Evolutionary conservation across 1,140 invertebrate genomes (phyloP), one percentile per base, ranked within the genome.

Genomic region (Marisa cornuarietis): DNA sequence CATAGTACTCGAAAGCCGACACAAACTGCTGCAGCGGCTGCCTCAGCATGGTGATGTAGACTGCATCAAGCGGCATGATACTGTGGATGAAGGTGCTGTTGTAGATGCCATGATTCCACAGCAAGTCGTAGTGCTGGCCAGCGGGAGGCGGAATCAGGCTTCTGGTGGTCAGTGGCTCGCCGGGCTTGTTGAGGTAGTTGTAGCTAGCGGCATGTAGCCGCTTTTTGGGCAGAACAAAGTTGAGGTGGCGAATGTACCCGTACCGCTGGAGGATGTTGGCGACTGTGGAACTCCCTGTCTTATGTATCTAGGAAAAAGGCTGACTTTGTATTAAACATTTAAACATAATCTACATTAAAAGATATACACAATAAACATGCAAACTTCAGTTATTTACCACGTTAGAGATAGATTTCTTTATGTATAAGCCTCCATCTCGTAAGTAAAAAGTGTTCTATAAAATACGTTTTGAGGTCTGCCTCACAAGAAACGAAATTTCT

Each of bases 201-300:
- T 85, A 83, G 49, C 80, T 58, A 9, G 31, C 49, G 62, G 78
- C 71, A 14, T 80, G 73, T 10, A 68, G 18, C 51, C n/a, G 82
- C 78, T 83, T 85, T 18, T 79, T 80, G 52, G 85, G 84, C 20
- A 87, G 66, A 0, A 83, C 83, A 71, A 87, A 85, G 71, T 81
- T 84, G 13, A 87, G 76, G 14, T 82, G 71, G 9, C 75, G 79
- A 13, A n/a, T 76, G 51, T 72, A 77, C 22, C 86, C 86, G 76
- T 79, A 87, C 42, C 84, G 73, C 68, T 82, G 79, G 20, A 87
- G 26, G 52, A 87, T 81, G 77, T 85, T 87, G 20, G 83, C 81
- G 14, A 87, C 65, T 10, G 86, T 87, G 66, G 83, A 83, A 66
- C 86, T 84, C 69, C 84, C 86, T 18, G 86, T 84, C 82, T 85